phyloP scores from a whole-genome alignment of 2,113 vertebrate species.

The Proterorhinus semilunaris region DNA sequence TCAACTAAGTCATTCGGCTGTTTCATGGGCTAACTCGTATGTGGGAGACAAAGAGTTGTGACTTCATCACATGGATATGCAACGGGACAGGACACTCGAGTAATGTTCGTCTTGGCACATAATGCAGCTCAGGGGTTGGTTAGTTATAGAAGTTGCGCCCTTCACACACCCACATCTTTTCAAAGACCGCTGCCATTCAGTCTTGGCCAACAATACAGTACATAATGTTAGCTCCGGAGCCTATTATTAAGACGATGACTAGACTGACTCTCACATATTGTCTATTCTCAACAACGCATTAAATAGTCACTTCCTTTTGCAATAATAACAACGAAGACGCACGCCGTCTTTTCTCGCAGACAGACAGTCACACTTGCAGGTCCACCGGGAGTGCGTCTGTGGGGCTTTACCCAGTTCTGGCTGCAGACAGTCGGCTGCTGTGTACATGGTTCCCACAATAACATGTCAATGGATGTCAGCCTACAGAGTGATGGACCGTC shows the following conservation, averaged over 20 bases:
- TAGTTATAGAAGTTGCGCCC: not conserved
- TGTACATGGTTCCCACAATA: conserved; percentile 15
- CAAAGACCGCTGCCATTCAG: not conserved
- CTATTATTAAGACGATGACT: not conserved
- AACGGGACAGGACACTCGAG: not conserved
- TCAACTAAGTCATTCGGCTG: no score
- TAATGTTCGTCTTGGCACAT: not conserved
- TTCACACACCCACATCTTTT: not conserved
- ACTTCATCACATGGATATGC: not conserved
- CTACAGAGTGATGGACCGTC: conserved; percentile 18
- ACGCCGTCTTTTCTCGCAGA: not conserved
- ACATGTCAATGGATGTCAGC: conserved; percentile 26
- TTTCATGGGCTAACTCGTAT: no score
- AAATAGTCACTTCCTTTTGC: not conserved
- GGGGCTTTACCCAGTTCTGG: not conserved
- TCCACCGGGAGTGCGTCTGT: conserved; percentile 2
- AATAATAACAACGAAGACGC: not conserved
- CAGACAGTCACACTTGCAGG: not conserved
- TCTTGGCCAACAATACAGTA: no score
- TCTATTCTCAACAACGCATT: not conserved
- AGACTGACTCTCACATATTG: not conserved
- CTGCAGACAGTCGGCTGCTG: conserved; percentile 9
- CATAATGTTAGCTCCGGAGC: not conserved
- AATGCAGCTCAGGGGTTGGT: not conserved
- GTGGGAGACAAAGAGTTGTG: no score